These are phyloP conservation scores for Poecilia wingei DNA, from an alignment of 2,797 vertebrate genomes.

Conservation along the genomic window DNA sequence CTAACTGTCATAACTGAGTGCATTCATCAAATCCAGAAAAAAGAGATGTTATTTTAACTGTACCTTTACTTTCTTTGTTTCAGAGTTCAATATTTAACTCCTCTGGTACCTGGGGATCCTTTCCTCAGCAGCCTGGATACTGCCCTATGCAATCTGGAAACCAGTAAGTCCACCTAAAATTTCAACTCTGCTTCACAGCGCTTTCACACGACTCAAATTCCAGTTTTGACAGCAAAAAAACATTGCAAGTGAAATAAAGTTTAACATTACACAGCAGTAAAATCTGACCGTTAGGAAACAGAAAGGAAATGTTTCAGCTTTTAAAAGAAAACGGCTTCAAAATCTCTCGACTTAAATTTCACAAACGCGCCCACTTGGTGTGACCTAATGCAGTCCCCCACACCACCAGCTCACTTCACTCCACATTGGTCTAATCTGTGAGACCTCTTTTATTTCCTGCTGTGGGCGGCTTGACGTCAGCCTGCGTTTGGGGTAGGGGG, in stretches of 20 bases:
- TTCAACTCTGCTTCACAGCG: neutral
- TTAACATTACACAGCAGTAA: neutral
- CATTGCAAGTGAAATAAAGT: neutral
- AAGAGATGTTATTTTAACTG: neutral
- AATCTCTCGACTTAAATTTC: neutral
- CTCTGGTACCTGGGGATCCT: constrained; percentile 74
- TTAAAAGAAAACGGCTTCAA: neutral
- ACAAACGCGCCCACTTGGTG: neutral
- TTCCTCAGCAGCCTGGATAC: constrained; percentile 75
- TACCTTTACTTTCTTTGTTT: constrained; percentile 46
- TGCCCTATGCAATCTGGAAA: constrained; percentile 84
- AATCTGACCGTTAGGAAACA: neutral
- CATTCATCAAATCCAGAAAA: neutral
- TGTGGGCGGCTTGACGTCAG: constrained; percentile 29
- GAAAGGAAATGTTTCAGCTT: neutral
- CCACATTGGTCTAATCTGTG: constrained; percentile 31
- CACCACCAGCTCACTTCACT: neutral
- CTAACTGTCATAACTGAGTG: neutral
- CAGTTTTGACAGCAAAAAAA: neutral
- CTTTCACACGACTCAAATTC: neutral
- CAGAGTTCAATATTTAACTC: constrained; percentile 77
- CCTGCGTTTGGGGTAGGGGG: neutral
- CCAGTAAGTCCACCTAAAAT: constrained; percentile 77
- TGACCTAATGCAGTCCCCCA: constrained; percentile 5
- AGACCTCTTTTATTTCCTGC: constrained; percentile 55